Evolutionary conservation across 2,888 invertebrate species (phyloP).

Genomic region (Electrophaes corylata): DNA sequence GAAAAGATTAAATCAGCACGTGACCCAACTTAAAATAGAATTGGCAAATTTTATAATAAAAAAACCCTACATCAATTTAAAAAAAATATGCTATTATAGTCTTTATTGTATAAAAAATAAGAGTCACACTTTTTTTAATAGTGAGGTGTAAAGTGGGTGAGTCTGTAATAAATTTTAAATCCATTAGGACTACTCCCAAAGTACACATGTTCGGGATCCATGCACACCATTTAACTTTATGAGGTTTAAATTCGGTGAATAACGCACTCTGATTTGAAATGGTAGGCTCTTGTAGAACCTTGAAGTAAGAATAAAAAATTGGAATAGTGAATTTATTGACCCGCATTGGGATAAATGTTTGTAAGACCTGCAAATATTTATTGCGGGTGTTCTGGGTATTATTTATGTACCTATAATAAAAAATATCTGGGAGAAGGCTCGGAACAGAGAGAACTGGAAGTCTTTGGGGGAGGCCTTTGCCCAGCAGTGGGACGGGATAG

Average conservation of each 20-base stretch:
- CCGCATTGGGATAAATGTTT: too few species aligned
- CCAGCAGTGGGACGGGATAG: too few species aligned
- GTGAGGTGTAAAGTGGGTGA: conserved; percentile 67
- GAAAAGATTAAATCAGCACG: conserved; percentile 43
- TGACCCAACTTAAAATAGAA: conserved; percentile 45
- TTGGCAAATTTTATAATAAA: neutral
- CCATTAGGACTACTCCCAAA: conserved; percentile 59
- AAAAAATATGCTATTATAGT: neutral
- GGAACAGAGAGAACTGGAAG: too few species aligned
- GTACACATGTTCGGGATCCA: conserved; percentile 79
- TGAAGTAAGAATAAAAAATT: conserved; percentile 1
- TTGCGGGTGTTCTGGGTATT: too few species aligned
- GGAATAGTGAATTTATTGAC: too few species aligned
- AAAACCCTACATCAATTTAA: neutral
- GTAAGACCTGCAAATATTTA: too few species aligned
- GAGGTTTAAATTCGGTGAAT: conserved; percentile 81
- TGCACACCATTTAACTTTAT: conserved; percentile 82
- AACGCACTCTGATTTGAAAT: conserved; percentile 60
- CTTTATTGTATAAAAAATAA: conserved; percentile 30
- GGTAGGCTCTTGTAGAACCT: conserved; percentile 44
- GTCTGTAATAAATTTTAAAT: conserved; percentile 80
- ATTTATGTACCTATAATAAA: too few species aligned
- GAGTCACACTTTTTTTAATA: conserved; percentile 5
- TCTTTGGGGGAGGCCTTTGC: too few species aligned
- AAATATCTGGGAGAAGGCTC: too few species aligned